Percentiles rank a stretch among this genome's conserved stretches.
Conservation (phyloP, 2,113 vertebrate species). For the Sardina pilchardus region DNA sequence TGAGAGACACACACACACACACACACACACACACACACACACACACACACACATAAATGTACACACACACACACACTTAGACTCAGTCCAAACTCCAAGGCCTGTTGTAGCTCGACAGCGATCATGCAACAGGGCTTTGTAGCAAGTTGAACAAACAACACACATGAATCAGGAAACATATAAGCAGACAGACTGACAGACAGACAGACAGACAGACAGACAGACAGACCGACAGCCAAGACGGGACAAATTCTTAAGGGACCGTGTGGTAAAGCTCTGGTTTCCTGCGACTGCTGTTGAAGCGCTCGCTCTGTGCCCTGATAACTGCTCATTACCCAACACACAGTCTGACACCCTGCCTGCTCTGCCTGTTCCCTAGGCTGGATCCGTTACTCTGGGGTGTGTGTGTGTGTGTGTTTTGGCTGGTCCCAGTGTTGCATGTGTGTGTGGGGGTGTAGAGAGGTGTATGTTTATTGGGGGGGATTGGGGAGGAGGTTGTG, state of each 20-base stretch:
- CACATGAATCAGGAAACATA: not conserved
- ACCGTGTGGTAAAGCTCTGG: not conserved
- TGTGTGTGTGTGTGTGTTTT: not conserved
- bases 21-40: not conserved
- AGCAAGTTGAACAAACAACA: constrained; percentile 1
- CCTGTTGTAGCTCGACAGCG: not conserved
- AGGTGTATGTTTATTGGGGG: not conserved
- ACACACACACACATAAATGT: not conserved
- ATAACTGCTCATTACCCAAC: not conserved
- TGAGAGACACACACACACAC: not conserved
- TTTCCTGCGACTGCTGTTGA: not conserved
- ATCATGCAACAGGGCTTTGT: not conserved
- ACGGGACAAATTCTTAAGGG: not conserved
- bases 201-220: not conserved
- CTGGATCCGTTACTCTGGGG: no score
- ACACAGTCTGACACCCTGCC: no score
- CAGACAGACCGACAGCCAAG: not conserved
- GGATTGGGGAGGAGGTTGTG: no score
- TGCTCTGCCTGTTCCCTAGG: no score
- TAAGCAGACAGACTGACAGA: not conserved
- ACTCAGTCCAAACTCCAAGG: constrained; percentile 10
- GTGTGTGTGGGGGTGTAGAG: not conserved
- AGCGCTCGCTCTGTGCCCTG: not conserved
- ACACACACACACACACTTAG: not conserved
- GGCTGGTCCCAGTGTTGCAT: not conserved